Evolutionary conservation across 53 echinoderm and acorn worm species (phyloP), one percentile per base, ranked within the genome.

Genomic region (Echinometra lucunter): DNA sequence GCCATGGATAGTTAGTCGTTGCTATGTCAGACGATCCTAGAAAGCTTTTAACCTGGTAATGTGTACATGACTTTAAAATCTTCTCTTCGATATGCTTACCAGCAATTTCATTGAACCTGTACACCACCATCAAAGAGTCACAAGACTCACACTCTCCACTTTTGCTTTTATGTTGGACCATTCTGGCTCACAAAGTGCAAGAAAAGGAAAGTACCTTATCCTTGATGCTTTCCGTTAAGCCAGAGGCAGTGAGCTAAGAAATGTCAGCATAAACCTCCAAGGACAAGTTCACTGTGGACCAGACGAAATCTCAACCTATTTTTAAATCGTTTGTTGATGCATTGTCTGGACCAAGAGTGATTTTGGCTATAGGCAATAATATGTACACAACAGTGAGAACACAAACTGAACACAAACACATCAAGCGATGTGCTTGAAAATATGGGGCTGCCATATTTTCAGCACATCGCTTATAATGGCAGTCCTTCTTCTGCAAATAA

Each of bases 231-330:
- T 78, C 78, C 78, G 78, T 42, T 78, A 17, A 78, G 21, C 78
- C 42, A 78, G 0, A 78, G 78, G 78, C 40, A 78, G 4, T 78
- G 78, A 78, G 78, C 38, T 78, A 4, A 78, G 40, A 78, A 78
- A 78, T 78, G 78, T 78, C 78, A 78, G 21, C 19, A 18, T 19
- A 78, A 78, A 78, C 42, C 78, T 78, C 78, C 42, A 78, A 78
- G 78, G 78, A 78, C 42, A 78, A 21, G 78, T 78, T 78, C 78
- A 78, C 42, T 30, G 78, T 78, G 78, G 78, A 78, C 42, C 78
- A 78, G 78, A 78, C 78, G 7, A 40, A 17, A 40, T 78, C 42
- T 42, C 19, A 19, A 40, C 42, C 78, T 78, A 78, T 78, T 40
- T 78, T 40, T 78, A 78, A 19, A 38, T 42, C 42, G 38, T 5